Evolutionary conservation across 2,888 invertebrate species (phyloP).

Genomic region (Sphaerophoria rueppellii): DNA sequence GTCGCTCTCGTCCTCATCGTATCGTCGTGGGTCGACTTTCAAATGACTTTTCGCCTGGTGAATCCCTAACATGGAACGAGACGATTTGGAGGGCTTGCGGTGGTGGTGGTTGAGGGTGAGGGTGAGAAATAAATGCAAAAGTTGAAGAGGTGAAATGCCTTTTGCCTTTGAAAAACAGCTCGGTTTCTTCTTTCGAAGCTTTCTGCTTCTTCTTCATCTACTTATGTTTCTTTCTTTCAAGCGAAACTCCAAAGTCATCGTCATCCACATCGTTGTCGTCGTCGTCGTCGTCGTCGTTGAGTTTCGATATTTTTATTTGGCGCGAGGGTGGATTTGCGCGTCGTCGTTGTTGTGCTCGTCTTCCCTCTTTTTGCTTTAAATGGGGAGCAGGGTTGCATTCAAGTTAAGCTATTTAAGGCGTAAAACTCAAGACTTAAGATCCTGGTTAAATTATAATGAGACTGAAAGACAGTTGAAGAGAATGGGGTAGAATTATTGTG

Average conservation of each 20-base stretch:
- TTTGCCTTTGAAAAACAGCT: slow-evolving; percentile 64
- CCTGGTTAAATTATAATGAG: not conserved
- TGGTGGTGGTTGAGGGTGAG: not conserved
- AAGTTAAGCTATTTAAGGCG: slow-evolving; percentile 21
- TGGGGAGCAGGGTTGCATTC: slow-evolving; percentile 10
- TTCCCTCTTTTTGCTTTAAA: not conserved
- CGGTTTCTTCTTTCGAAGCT: slow-evolving; percentile 20
- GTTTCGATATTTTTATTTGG: slow-evolving; percentile 54
- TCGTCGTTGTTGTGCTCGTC: slow-evolving; percentile 58
- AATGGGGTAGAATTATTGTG: not conserved
- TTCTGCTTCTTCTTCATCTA: slow-evolving; percentile 21
- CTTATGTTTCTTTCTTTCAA: slow-evolving; percentile 32
- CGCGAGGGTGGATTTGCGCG: slow-evolving; percentile 71
- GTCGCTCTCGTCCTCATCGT: no score
- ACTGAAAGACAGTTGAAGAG: not conserved
- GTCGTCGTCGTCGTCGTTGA: slow-evolving; percentile 13
- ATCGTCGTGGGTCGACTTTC: slow-evolving; percentile 63
- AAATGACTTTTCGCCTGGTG: slow-evolving; percentile 67
- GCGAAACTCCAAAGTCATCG: not conserved
- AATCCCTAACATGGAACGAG: not conserved
- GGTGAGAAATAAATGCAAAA: slow-evolving; percentile 40
- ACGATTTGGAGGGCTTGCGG: not conserved
- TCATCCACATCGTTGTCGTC: slow-evolving; percentile 7
- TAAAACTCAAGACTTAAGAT: slow-evolving; percentile 7
- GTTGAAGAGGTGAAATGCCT: slow-evolving; percentile 72